phyloP scores from a whole-genome alignment of 2,888 invertebrate genomes.

The Tenthredo notha region DNA sequence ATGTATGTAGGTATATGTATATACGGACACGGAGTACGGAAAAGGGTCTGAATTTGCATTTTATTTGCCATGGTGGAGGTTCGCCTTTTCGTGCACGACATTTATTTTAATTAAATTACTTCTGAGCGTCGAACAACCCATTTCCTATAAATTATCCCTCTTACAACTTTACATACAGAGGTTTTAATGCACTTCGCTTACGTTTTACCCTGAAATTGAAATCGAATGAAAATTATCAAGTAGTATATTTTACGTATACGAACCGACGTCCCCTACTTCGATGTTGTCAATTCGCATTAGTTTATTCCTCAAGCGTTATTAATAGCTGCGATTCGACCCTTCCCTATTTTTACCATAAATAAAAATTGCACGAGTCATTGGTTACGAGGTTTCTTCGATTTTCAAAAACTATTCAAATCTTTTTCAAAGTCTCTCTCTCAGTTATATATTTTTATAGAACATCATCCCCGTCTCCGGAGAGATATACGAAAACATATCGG shows the following conservation, averaged over 20 bases:
- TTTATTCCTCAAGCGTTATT: constrained; percentile 4
- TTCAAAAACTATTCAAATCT: constrained; percentile 30
- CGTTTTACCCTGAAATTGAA: constrained; percentile 30
- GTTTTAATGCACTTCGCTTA: constrained; percentile 44
- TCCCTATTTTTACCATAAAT: not conserved
- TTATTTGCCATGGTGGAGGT: constrained; percentile 75
- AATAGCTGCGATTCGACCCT: not conserved
- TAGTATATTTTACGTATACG: not conserved
- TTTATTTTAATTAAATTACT: constrained; percentile 79
- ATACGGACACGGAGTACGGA: constrained; percentile 53
- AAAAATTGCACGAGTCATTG: constrained; percentile 27
- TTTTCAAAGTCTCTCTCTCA: constrained; percentile 9
- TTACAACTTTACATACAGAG: constrained; percentile 48
- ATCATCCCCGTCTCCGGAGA: constrained; percentile 40
- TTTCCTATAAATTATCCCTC: constrained; percentile 79
- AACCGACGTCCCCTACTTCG: not conserved
- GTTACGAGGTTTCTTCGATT: constrained; percentile 37
- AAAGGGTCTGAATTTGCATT: constrained; percentile 78
- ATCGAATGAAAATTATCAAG: constrained; percentile 50
- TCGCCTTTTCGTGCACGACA: constrained; percentile 72
- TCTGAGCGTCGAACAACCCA: constrained; percentile 78
- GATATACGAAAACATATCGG: constrained; percentile 49
- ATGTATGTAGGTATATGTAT: not conserved
- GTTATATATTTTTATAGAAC: constrained; percentile 8
- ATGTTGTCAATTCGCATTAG: constrained; percentile 37